Evolutionary conservation across 2,113 vertebrate species (phyloP).

Genomic region (Shinisaurus crocodilurus): DNA sequence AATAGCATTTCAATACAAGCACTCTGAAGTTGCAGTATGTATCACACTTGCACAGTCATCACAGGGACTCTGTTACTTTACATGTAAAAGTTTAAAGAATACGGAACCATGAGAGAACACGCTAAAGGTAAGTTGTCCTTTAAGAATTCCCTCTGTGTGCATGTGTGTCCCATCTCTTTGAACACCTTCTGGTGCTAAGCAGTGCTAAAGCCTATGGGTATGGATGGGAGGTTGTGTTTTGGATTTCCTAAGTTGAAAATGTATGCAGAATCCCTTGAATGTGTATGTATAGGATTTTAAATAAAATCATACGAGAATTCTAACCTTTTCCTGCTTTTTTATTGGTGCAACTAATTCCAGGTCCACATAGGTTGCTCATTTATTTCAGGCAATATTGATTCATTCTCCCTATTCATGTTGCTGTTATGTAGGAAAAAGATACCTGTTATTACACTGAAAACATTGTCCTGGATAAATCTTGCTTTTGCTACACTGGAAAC

Average conservation of each 20-base stretch:
- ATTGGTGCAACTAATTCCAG: background rate
- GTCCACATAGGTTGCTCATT: background rate
- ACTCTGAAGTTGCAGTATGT: accelerated
- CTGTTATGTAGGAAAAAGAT: background rate
- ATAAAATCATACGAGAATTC: background rate
- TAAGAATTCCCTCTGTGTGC: no score
- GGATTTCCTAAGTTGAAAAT: background rate
- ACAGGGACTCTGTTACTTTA: no score
- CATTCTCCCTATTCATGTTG: background rate
- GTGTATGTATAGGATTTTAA: background rate
- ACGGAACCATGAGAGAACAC: background rate
- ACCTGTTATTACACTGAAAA: background rate
- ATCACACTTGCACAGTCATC: no score
- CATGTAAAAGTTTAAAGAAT: background rate
- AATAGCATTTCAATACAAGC: accelerated
- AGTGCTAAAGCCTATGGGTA: background rate
- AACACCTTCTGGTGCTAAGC: no score
- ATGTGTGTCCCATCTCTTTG: no score
- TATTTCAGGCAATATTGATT: background rate
- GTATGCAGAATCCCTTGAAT: background rate
- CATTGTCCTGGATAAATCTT: background rate
- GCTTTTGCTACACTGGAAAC: background rate
- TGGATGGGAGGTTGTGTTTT: background rate
- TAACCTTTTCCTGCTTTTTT: background rate
- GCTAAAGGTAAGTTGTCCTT: background rate